These are phyloP conservation scores for Triplophysa siluroides DNA, from an alignment of 2,113 vertebrate genomes.

Conservation along the genomic window DNA sequence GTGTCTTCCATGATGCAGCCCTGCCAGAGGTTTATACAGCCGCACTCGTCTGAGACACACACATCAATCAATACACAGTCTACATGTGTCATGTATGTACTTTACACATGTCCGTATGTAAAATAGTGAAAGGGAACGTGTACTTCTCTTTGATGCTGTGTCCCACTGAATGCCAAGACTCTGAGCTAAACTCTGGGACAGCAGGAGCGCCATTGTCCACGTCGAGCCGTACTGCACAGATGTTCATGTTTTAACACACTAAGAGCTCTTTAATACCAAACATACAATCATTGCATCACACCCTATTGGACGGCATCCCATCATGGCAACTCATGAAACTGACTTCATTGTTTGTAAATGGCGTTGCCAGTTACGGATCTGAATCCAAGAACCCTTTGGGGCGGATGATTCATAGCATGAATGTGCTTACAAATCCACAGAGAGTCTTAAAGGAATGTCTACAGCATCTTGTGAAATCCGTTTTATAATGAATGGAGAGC, in stretches of 20 bases:
- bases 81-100: neutral
- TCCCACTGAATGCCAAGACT: constrained; percentile 98
- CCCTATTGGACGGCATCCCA: too few relatives aligned
- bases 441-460: too few relatives aligned
- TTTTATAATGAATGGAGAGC: too few relatives aligned
- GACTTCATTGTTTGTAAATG: neutral
- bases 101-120: constrained; percentile 11
- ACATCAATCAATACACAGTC: neutral
- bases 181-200: constrained; percentile 94
- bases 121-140: constrained; percentile 52
- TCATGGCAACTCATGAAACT: too few relatives aligned
- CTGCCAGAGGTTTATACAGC: constrained; percentile 45
- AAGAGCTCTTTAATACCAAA: too few relatives aligned
- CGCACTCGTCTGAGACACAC: constrained; percentile 51
- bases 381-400: too few relatives aligned
- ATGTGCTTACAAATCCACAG: too few relatives aligned
- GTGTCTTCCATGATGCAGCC: constrained; percentile 60
- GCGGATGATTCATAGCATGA: too few relatives aligned
- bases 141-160: constrained; percentile 89
- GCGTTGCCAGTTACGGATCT: too few relatives aligned
- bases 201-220: constrained; percentile 83
- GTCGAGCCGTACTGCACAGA: constrained; percentile 84
- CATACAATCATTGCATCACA: too few relatives aligned
- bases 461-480: too few relatives aligned
- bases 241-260: constrained; percentile 31